phyloP scores from a whole-genome alignment of 2,797 vertebrate genomes.

The Darevskia mixta region DNA sequence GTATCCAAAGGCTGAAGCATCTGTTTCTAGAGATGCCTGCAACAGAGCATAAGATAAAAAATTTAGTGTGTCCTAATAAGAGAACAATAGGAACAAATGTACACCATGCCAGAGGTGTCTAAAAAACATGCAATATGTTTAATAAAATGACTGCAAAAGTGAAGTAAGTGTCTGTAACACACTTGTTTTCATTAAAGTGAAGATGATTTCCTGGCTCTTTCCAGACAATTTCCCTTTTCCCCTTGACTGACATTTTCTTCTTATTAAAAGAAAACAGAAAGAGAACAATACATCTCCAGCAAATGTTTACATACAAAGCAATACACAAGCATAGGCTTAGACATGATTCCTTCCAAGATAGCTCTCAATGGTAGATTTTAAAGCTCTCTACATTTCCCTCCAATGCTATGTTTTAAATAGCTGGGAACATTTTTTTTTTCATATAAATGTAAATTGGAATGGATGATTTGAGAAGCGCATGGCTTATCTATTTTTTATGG shows the following conservation, averaged over 20 bases:
- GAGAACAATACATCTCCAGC: slow-evolving; percentile 31
- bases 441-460: slow-evolving; percentile 33
- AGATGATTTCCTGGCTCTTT: slow-evolving; percentile 39
- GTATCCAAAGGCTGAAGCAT: neutral
- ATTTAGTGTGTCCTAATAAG: neutral
- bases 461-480: slow-evolving; percentile 12
- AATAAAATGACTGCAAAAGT: slow-evolving; percentile 35
- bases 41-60: neutral
- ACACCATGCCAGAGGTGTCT: slow-evolving; percentile 5
- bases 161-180: neutral
- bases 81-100: neutral
- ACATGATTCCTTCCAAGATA: slow-evolving; percentile 12
- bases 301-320: slow-evolving; percentile 27
- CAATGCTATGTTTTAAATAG: slow-evolving; percentile 21
- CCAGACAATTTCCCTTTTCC: slow-evolving; percentile 25
- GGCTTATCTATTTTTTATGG: slow-evolving; percentile 4
- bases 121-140: slow-evolving; percentile 18
- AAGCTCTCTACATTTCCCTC: neutral
- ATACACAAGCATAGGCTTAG: slow-evolving; percentile 12
- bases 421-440: neutral
- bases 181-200: slow-evolving; percentile 41
- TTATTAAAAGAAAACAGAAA: slow-evolving; percentile 45
- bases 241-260: slow-evolving; percentile 17
- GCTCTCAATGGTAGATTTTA: slow-evolving; percentile 5
- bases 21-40: neutral